Base-by-base conservation (phyloP, 2,113 vertebrate genomes). In the Sylvietta virens region DNA sequence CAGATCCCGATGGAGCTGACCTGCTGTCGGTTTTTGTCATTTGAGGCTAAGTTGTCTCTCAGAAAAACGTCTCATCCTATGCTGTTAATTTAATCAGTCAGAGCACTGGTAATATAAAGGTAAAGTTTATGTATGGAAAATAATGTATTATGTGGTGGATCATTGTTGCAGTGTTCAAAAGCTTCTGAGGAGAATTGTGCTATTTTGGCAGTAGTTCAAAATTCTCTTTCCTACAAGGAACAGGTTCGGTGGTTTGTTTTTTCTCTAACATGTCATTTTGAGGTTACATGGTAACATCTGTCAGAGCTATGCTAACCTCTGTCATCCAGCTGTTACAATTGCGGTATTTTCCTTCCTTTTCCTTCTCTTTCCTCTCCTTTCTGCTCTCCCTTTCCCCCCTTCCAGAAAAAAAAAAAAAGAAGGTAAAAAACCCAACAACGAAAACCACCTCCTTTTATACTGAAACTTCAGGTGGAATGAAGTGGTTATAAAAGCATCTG, bases 401-500 rank as follows among this genome's bases (percentile, higher is more conserved):
- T 76, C 30, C 9, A 56, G 42, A 54, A 53, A 51, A 47, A 60
- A 40, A 45, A 28, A 13, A 58, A 35, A 62, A 20, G 20, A 45
- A 50, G 13, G 3, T 10, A 35, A 69, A 62, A 76, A 57, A 6
- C 6, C 21, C 64, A 40, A 30, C 67, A 92, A 51, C n/a, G 72
- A 76, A 95, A 82, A 3, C 54, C 72, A 83, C 78, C 82, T 96
- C 81, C 91, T 97, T 97, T 96, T 92, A 95, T 97, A 97, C 93
- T 96, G 94, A 98, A 97, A 96, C 96, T 98, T 98, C 97, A 98
- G 97, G 98, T 98, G 96, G 96, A 98, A 97, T 96, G 97, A 98
- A 97, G 95, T 97, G 77, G 95, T 98, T 98, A 98, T 97, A 97
- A 98, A 98, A 98, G 98, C 97, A 98, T 98, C 98, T 98, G 95